These are phyloP conservation scores for Haplochromis burtoni DNA, from an alignment of 2,113 vertebrate species.

Conservation along the genomic window DNA sequence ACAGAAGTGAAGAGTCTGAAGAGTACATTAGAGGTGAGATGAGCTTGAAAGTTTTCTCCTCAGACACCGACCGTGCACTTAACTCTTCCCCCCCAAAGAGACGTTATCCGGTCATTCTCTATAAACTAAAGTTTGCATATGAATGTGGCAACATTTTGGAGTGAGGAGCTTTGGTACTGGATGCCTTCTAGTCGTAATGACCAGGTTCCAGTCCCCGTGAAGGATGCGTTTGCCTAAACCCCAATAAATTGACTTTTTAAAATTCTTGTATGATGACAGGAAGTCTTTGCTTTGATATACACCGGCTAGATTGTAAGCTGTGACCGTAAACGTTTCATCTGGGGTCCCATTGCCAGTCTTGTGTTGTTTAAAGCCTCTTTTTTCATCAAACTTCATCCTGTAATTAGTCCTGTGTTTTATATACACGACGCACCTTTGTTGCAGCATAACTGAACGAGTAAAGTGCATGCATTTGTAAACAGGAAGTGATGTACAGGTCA, in stretches of 20 bases:
- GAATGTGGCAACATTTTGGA: background rate
- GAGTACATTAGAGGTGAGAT: constrained; percentile 63
- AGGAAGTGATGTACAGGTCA: constrained; percentile 28
- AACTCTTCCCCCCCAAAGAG: background rate
- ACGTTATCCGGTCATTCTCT: rapidly evolving
- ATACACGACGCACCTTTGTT: rapidly evolving
- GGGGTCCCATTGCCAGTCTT: background rate
- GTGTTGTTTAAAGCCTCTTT: background rate
- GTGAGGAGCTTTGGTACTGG: background rate
- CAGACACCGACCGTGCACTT: background rate
- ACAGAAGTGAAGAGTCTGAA: constrained; percentile 61
- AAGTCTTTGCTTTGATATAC: background rate
- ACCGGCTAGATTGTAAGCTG: background rate
- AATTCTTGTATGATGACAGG: background rate
- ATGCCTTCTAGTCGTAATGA: rapidly evolving
- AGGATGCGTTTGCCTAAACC: background rate
- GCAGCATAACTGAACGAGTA: background rate
- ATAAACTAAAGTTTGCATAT: background rate
- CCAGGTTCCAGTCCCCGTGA: background rate
- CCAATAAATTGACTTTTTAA: background rate
- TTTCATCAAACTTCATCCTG: background rate
- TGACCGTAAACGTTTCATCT: rapidly evolving
- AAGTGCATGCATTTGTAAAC: constrained; percentile 18
- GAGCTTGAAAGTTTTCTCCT: background rate
- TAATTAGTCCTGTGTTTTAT: background rate